Evolutionary conservation across 2,888 invertebrate genomes (phyloP).

Genomic region (Hipparchia semele): DNA sequence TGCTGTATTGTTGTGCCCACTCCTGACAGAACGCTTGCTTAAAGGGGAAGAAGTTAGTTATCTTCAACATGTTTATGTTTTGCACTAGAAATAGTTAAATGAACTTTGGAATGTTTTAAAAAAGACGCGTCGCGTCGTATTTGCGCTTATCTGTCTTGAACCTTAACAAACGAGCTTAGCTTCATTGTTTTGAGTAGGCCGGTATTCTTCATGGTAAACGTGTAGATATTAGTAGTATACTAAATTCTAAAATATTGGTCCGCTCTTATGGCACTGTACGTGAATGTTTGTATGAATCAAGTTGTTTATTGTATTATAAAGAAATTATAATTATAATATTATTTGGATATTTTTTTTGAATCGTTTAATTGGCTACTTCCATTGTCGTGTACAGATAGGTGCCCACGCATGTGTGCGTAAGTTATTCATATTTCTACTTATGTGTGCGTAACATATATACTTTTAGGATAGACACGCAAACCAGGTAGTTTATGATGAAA

Average conservation of each 20-base stretch:
- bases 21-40: too few species aligned
- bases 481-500: too few species aligned
- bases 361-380: constrained; percentile 11
- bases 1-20: too few species aligned
- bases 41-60: too few species aligned
- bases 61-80: too few species aligned
- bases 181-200: constrained; percentile 1
- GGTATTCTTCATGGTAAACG: background rate
- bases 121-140: background rate
- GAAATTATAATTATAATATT: constrained; percentile 20
- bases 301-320: constrained; percentile 26
- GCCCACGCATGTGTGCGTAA: background rate
- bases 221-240: constrained; percentile 31
- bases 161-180: background rate
- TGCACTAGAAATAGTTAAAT: too few species aligned
- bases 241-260: constrained; percentile 21
- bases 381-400: background rate
- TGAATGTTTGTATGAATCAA: constrained; percentile 19
- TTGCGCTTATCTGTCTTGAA: background rate
- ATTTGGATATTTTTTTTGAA: constrained; percentile 19
- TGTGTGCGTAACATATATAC: background rate
- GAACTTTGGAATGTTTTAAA: background rate
- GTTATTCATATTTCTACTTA: background rate
- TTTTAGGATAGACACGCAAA: background rate
- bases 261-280: constrained; percentile 6